Evolutionary conservation across 2,797 vertebrate genomes (phyloP), one percentile per base, ranked within the genome.

Genomic region (Gastrophryne carolinensis): DNA sequence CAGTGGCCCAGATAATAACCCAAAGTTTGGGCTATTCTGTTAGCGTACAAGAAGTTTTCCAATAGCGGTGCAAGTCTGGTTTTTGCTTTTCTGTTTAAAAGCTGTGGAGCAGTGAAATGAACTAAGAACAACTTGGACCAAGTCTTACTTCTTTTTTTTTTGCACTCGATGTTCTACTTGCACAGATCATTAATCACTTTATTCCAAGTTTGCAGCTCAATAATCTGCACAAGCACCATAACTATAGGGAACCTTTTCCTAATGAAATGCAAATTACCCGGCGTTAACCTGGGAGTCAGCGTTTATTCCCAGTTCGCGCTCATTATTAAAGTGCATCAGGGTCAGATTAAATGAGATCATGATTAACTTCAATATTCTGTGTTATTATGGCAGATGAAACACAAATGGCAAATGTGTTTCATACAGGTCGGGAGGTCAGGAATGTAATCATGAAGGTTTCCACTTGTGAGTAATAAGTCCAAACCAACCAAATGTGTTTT

Each of bases 211-310:
- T 19, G 26, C 62, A 13, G 4, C 37, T 64, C 26, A 49, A 32
- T 64, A 13, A 21, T 9, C 19, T 49, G 30, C 62, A 64, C 2
- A 2, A 49, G 41, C 19, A 64, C 30, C 41, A 64, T 41, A 64
- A 52, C 49, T 50, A 30, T 24, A 7, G 3, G 23, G 21, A 67
- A 49, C 19, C 30, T 34, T 52, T 53, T 53, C 64, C 7, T 52
- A 67, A 67, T 67, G 49, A 67, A 67, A 67, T 50, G 64, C 64
- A 52, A 34, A 64, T 64, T 64, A 64, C 27, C 7, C 11, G 6
- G 30, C 29, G 34, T 37, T 52, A 53, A 37, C 44, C 62, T 64
- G 62, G 41, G 62, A 64, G 6, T 32, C n/a, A 23, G 27, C 6
- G 37, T 27, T 49, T 10, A 32, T 64, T 27, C 41, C 27, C 27